phyloP scores from a whole-genome alignment of 2,113 vertebrate species.

The Dryoscopus gambensis region DNA sequence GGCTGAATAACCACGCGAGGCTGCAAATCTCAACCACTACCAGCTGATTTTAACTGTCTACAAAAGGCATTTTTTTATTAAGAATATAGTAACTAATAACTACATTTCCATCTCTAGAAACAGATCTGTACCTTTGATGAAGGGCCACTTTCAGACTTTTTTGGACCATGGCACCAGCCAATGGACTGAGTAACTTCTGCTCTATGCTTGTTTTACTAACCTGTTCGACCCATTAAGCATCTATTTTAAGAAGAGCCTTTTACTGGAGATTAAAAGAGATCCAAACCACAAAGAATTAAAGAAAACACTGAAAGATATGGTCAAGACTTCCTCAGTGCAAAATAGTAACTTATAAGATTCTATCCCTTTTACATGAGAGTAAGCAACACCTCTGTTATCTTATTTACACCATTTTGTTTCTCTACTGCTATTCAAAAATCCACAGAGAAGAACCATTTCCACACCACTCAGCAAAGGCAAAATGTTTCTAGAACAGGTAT shows the following conservation, averaged over 20 bases:
- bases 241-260: not conserved
- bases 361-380: accelerated
- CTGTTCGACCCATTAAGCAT: not conserved
- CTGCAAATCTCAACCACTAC: not conserved
- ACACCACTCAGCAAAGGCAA: not conserved
- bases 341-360: not conserved
- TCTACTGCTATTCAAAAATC: not conserved
- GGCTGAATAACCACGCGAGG: not conserved
- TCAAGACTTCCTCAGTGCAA: not conserved
- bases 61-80: not conserved
- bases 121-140: not conserved
- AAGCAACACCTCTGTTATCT: accelerated
- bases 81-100: not conserved
- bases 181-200: not conserved
- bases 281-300: not conserved
- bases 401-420: not conserved
- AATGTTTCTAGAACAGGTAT: not conserved
- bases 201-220: not conserved
- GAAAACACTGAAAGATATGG: not conserved
- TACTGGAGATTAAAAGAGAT: not conserved
- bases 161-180: not conserved
- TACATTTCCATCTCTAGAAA: not conserved
- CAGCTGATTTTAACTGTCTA: not conserved
- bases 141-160: not conserved
- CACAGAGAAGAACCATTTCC: not conserved